Evolutionary conservation across 1,140 invertebrate species (phyloP).

Genomic region (Drosophila nikananu): DNA sequence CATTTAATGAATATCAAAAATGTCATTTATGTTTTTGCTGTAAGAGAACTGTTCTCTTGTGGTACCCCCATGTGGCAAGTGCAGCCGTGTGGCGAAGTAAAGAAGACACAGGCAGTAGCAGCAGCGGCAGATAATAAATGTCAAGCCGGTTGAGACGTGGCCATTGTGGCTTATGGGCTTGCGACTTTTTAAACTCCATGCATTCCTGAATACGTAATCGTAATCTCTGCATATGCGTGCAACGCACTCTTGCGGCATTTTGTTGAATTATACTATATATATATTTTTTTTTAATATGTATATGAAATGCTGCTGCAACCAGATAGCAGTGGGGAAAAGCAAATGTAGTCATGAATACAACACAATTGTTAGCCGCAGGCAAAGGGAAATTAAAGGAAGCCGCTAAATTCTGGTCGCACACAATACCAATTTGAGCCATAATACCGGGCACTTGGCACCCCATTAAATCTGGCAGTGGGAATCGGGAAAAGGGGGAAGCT

Average conservation of each 20-base stretch:
- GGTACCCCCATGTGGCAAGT: neutral
- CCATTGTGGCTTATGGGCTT: conserved; percentile 79
- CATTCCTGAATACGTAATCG: conserved; percentile 69
- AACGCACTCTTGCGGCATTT: conserved; percentile 25
- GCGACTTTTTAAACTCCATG: conserved; percentile 73
- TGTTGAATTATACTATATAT: neutral
- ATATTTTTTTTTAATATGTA: neutral
- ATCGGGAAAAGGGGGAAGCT: conserved; percentile 6
- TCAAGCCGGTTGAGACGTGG: conserved; percentile 76
- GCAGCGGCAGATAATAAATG: conserved; percentile 73
- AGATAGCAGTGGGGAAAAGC: conserved; percentile 7
- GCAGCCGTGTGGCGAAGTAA: neutral
- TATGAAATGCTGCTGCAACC: neutral
- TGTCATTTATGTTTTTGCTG: neutral
- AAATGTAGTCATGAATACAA: neutral
- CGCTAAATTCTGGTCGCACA: neutral
- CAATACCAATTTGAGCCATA: conserved; percentile 57
- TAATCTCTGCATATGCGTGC: conserved; percentile 66
- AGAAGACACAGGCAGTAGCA: conserved; percentile 29
- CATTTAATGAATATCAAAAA: neutral
- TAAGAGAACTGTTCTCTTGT: neutral
- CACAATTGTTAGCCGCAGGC: neutral
- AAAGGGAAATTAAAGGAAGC: neutral
- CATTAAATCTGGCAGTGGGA: conserved; percentile 70
- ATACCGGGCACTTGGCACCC: conserved; percentile 61